These are phyloP conservation scores for Pseudochromis fuscus DNA, from an alignment of 2,797 vertebrate species.

Conservation along the genomic window DNA sequence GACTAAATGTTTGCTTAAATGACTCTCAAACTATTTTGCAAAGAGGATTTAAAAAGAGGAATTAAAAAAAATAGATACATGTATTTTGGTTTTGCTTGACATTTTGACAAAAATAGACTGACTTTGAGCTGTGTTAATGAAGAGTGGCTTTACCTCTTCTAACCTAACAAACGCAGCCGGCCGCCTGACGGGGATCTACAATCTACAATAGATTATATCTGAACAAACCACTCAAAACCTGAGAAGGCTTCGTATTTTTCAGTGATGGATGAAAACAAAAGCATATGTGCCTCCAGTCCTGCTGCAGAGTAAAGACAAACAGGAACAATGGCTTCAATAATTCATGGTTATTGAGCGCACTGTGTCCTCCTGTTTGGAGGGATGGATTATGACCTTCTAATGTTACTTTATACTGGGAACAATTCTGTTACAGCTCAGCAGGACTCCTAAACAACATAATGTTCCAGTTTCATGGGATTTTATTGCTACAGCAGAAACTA, in stretches of 20 bases:
- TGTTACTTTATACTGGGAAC: constrained; percentile 35
- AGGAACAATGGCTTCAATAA: constrained; percentile 73
- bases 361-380: constrained; percentile 24
- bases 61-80: too few species aligned
- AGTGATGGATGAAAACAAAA: constrained; percentile 26
- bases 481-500: constrained; percentile 2
- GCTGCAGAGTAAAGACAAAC: constrained; percentile 42
- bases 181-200: not conserved
- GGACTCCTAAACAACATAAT: not conserved
- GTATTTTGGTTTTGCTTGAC: too few species aligned
- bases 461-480: constrained; percentile 18
- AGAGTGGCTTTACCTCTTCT: not conserved
- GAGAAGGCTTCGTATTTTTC: constrained; percentile 1
- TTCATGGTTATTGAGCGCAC: constrained; percentile 73
- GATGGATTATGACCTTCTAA: constrained; percentile 51
- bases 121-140: constrained; percentile 8
- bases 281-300: constrained; percentile 5
- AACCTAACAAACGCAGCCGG: not conserved
- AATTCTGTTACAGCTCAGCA: constrained; percentile 1
- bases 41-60: too few species aligned
- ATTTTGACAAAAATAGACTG: too few species aligned
- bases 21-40: too few species aligned
- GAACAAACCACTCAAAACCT: constrained; percentile 12
- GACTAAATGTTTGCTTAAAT: too few species aligned
- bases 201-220: not conserved